A percentile compares a stretch with the other conserved stretches of the same genome.
Conservation (phyloP, 2,888 invertebrate species). For the Orthosia gothica region DNA sequence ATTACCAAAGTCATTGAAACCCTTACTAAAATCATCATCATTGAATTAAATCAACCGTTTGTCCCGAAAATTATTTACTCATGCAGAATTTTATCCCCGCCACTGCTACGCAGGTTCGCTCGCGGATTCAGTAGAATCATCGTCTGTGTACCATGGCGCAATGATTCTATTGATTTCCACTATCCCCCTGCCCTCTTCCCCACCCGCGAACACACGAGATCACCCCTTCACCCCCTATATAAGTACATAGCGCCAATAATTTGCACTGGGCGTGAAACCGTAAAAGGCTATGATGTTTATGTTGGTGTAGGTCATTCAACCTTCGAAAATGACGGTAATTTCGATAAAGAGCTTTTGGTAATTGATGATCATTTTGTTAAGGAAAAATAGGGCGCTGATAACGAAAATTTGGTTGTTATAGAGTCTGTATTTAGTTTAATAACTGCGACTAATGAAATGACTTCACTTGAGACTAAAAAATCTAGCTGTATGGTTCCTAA, state of each 20-base stretch:
- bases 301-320: constrained; percentile 69
- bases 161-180: constrained; percentile 90
- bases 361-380: background rate
- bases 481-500: background rate
- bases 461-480: background rate
- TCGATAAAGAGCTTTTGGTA: constrained; percentile 16
- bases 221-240: constrained; percentile 62
- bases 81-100: constrained; percentile 26
- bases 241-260: constrained; percentile 69
- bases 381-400: background rate
- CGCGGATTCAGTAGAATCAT: constrained; percentile 78
- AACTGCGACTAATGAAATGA: no score
- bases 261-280: constrained; percentile 66
- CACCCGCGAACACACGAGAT: constrained; percentile 69
- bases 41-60: background rate
- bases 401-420: background rate
- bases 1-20: background rate
- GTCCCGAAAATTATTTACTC: constrained; percentile 36
- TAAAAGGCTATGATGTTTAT: constrained; percentile 65
- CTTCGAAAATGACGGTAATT: constrained; percentile 54
- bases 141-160: constrained; percentile 77
- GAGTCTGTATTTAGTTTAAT: background rate
- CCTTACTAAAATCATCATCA: constrained; percentile 28
- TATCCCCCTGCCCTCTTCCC: constrained; percentile 69
- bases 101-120: constrained; percentile 20